Base-by-base conservation (phyloP, 92 coral and sea anemone genomes). In the Palythoa caribaeorum region DNA sequence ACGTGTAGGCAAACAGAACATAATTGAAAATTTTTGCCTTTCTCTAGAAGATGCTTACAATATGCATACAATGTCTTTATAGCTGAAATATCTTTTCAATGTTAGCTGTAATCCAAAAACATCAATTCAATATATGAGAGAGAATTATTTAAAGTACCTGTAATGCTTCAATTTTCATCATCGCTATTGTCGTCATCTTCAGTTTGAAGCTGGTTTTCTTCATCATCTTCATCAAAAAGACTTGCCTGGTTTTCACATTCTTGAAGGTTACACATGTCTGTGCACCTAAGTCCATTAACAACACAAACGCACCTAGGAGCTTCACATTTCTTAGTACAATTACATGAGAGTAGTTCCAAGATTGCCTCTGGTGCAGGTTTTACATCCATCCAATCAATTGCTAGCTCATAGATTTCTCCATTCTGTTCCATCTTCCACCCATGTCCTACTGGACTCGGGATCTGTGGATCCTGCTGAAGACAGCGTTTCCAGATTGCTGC, bases 401-500 rank as follows among this genome's bases (percentile, higher is more conserved):
- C 53, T 38, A 86, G 21, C 63, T 57, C 63, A 38, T 74, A 54
- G 5, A 44, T 71, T 4, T 85, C 62, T 20, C 14, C 74, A 20
- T 69, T 37, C 37, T 20, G 74, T 40, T 17, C 71, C 36, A 73
- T 16, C 5, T 20, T 4, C 89, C 83, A 85, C 4, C 89, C 83
- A 17, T 72, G 59, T 20, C 63, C 89, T 5, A 28, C 62, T 3
- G 87, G 90, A 38, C 52, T 83, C 17, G 95, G 91, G 6, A 92
- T 80, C 59, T 86, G 78, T 75, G 90, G 92, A 48, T 90, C 88
- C 36, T 78, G 48, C 20, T 87, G 69, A 19, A 90, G 84, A 38
- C 86, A 73, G 6, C 81, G 89, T 59, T 65, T 87, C 94, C 92
- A 92, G 77, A 88, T 79, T 8, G 87, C 84, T 48, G 85, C 88